Conservation (phyloP, 2,797 vertebrate genomes). For the Melanotaenia maccullochi region DNA sequence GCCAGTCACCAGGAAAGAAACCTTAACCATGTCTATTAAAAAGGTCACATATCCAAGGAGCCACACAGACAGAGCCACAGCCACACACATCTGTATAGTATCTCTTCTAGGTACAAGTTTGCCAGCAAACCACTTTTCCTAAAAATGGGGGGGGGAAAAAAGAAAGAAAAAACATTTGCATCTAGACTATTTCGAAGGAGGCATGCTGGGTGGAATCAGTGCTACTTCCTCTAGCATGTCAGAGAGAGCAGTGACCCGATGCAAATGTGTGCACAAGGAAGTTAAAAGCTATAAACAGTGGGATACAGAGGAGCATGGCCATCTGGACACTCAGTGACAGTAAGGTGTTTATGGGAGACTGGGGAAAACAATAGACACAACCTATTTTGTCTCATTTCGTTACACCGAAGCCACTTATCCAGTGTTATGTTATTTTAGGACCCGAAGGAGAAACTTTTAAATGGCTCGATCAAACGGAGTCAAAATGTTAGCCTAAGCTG, state of each 20-base stretch:
- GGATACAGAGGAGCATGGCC: constrained; percentile 69
- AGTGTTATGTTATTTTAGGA: constrained; percentile 29
- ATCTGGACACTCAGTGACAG: constrained; percentile 81
- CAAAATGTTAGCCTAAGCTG: constrained; percentile 21
- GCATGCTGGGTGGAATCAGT: constrained; percentile 73
- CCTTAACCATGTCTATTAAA: constrained; percentile 37
- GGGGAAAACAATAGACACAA: constrained; percentile 57
- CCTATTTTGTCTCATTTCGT: constrained; percentile 63
- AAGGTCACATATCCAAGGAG: constrained; percentile 39
- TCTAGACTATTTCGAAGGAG: constrained; percentile 69
- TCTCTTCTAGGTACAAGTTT: constrained; percentile 20
- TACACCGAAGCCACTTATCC: constrained; percentile 57
- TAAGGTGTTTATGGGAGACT: constrained; percentile 67
- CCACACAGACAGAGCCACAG: constrained; percentile 17
- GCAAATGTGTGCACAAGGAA: constrained; percentile 74
- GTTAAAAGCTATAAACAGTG: constrained; percentile 71
- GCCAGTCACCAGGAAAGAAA: constrained; percentile 31
- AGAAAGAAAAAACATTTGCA: too few species aligned
- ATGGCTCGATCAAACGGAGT: constrained; percentile 15
- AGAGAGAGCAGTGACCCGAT: constrained; percentile 77
- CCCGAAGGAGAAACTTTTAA: constrained; percentile 25
- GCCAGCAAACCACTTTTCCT: constrained; percentile 18
- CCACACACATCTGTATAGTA: constrained; percentile 22
- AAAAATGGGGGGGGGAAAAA: not conserved
- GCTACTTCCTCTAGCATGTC: constrained; percentile 69